A percentile compares a stretch with the other conserved stretches of the same genome.
Conservation (phyloP, 2,113 vertebrate genomes). For the Austrofundulus limnaeus region DNA sequence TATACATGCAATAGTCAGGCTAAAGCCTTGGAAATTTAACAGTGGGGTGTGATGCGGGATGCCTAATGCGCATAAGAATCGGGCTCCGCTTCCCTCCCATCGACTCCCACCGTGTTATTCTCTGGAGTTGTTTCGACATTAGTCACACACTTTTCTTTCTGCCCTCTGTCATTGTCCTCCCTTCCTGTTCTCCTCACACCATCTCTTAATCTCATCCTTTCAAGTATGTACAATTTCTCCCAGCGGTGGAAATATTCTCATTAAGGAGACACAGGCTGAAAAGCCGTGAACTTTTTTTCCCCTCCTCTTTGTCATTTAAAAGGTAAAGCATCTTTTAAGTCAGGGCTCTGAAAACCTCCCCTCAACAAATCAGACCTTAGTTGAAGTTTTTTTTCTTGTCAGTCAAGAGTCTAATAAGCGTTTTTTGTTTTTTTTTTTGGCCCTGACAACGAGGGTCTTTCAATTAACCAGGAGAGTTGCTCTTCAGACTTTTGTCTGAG, state of each 20-base stretch:
- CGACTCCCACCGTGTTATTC: conserved; percentile 70
- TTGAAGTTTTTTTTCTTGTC: not conserved
- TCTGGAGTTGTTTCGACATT: conserved; percentile 62
- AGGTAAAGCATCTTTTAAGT: conserved; percentile 32
- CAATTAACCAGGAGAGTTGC: conserved; percentile 27
- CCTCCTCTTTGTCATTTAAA: not conserved
- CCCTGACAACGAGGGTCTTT: conserved; percentile 35
- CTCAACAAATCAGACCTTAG: conserved; percentile 6
- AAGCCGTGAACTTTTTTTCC: conserved; percentile 17
- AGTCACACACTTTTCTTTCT: conserved; percentile 70
- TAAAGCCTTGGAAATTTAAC: conserved; percentile 52
- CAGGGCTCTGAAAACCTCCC: conserved; percentile 10
- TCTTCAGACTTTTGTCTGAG: not conserved
- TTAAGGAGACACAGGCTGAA: conserved; percentile 33
- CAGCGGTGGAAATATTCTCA: conserved; percentile 33
- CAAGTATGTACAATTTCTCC: conserved; percentile 32
- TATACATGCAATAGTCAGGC: conserved; percentile 28
- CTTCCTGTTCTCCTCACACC: conserved; percentile 62
- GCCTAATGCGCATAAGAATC: conserved; percentile 73
- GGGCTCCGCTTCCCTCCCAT: conserved; percentile 43
- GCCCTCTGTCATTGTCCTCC: conserved; percentile 42
- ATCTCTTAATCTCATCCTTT: conserved; percentile 62
- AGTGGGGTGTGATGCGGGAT: conserved; percentile 68
- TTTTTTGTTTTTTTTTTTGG: conserved; percentile 36
- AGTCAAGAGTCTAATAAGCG: conserved; percentile 41